These are phyloP conservation scores for Halichoerus grypus DNA, from an alignment of 2,113 vertebrate species.

Conservation along the genomic window DNA sequence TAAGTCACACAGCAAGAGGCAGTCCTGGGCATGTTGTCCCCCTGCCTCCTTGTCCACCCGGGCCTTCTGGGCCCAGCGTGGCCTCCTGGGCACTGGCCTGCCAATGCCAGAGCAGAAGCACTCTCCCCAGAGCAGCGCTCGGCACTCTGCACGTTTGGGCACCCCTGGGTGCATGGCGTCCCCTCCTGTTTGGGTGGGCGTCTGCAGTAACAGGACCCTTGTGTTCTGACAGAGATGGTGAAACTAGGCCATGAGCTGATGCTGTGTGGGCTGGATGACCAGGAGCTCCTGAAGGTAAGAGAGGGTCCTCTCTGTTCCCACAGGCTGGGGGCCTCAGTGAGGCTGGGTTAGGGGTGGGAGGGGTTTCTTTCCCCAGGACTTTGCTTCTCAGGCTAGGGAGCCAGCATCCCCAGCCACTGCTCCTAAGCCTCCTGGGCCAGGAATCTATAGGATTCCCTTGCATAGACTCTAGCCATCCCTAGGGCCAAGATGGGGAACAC, in stretches of 20 bases:
- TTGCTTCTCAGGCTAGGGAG: neutral
- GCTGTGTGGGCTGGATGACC: constrained; percentile 88
- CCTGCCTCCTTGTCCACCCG: neutral
- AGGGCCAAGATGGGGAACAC: neutral
- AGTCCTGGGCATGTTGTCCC: neutral
- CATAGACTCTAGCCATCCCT: neutral
- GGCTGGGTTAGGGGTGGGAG: neutral
- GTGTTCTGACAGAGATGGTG: constrained; percentile 87
- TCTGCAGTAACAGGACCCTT: neutral
- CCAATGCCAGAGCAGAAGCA: too few relatives aligned
- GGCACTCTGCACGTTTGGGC: neutral
- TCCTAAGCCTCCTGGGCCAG: neutral
- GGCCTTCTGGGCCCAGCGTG: neutral
- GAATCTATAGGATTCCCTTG: neutral
- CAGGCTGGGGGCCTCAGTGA: neutral
- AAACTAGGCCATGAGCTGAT: constrained; percentile 90
- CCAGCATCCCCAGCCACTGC: neutral
- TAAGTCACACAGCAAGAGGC: neutral
- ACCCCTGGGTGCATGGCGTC: neutral
- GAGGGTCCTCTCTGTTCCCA: neutral
- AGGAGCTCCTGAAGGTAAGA: constrained; percentile 91
- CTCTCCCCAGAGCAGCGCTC: neutral
- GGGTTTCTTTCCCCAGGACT: neutral
- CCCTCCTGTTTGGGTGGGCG: neutral
- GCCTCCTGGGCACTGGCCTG: neutral